A percentile compares a stretch with the other conserved stretches of the same genome.
phyloP scores from a whole-genome alignment of 2,113 vertebrate genomes.

The Pardalotus punctatus region DNA sequence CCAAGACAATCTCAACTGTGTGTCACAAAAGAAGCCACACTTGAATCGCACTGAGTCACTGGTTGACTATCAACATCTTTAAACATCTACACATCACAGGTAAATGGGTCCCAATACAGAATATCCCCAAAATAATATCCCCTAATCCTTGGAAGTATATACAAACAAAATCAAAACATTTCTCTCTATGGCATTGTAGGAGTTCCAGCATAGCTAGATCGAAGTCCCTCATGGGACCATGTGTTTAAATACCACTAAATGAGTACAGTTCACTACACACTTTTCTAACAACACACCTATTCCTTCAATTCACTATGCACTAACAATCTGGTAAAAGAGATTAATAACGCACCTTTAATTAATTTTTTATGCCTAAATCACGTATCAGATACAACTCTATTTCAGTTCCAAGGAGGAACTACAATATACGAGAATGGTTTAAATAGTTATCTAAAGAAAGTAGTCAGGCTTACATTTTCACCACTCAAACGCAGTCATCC shows the following conservation, averaged over 20 bases:
- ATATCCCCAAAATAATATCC: background rate
- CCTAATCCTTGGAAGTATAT: background rate
- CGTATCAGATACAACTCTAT: background rate
- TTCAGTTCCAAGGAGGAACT: background rate
- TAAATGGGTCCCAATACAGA: background rate
- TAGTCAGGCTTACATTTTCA: background rate
- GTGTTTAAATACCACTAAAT: background rate
- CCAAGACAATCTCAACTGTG: fast-evolving
- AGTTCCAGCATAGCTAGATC: fast-evolving
- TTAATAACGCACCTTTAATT: background rate
- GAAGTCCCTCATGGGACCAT: background rate
- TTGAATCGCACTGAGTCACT: background rate
- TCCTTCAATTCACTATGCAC: background rate
- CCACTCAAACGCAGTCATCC: background rate
- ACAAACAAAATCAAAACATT: background rate
- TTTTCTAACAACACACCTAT: background rate
- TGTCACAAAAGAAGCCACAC: background rate
- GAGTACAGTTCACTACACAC: background rate
- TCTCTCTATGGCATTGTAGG: background rate
- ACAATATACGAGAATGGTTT: fast-evolving
- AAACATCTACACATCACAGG: background rate
- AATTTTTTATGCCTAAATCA: background rate
- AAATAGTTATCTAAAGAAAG: background rate
- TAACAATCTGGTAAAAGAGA: background rate
- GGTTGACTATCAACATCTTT: background rate